Base-by-base conservation (phyloP, 1,140 invertebrate species). In the Stenopsyche tienmushanensis region DNA sequence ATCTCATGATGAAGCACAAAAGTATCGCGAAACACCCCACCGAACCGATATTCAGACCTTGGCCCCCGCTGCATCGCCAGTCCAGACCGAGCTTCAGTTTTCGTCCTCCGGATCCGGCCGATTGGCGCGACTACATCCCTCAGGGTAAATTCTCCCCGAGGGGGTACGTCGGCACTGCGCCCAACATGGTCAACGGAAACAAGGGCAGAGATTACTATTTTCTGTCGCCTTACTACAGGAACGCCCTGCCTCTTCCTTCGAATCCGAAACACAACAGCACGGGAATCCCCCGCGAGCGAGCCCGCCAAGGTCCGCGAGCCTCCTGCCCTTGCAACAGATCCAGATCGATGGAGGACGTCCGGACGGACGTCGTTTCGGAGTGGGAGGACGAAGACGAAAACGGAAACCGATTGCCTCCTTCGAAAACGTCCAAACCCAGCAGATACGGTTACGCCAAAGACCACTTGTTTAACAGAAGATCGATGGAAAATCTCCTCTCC, bases 201-300 rank as follows among this genome's bases (percentile, higher is more conserved):
- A 87, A 87, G 66, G 83, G 83, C 1, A 77, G 85, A 1, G 88
- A 90, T 67, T 88, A 89, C 69, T 88, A 88, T 72, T 87, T 87
- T 66, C 72, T 89, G 53, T 83, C 87, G 8, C 86, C 87, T 1
- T 80, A 87, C 70, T 90, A 88, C 66, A 74, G 87, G n/a, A 82
- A 84, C 62, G 84, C 79, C 0, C 78, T 85, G 74, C 84, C 82
- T 17, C 82, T 84, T n/a, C 85, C 85, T 3, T 73, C 65, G 73
- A 73, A 78, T 71, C 67, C 74, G 72, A 41, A 74, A 82, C 73
- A 76, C 83, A 78, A 71, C 82, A 71, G 65, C 80, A 71, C 73
- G 74, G 67, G 24, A 73, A 73, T 42, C 72, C 69, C 70, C 77
- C 72, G 66, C 72, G 66, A 55, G 76, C 65, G 67, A 72, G 49